A percentile compares a stretch with the other conserved stretches of the same genome.
Evolutionary conservation across 1,140 invertebrate species (phyloP).

Genomic region (Plodia interpunctella): DNA sequence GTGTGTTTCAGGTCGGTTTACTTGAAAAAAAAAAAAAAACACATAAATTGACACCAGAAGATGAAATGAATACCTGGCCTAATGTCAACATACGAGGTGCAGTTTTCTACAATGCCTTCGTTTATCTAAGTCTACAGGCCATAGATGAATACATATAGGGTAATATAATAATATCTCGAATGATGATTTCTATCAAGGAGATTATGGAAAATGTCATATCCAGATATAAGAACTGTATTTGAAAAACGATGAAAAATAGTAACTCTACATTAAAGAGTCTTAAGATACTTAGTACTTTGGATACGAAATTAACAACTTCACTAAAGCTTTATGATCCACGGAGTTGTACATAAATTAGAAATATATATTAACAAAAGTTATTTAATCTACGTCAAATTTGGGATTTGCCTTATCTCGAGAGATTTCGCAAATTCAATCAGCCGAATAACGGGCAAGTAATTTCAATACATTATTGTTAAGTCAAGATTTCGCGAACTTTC

Average conservation of each 20-base stretch:
- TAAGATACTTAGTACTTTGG: no score
- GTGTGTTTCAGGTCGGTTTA: no score
- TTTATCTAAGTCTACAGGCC: neutral
- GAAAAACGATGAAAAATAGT: no score
- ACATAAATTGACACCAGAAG: neutral
- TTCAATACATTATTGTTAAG: conserved; percentile 6
- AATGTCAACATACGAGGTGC: neutral
- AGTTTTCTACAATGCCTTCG: no score
- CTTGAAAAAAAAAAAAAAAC: no score
- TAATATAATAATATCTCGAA: neutral
- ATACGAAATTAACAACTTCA: no score
- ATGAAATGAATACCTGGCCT: neutral
- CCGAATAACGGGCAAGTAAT: neutral
- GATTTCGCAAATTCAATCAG: conserved; percentile 2
- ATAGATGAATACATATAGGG: neutral
- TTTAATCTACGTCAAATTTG: neutral
- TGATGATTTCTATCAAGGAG: no score
- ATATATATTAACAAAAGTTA: neutral
- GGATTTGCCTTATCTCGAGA: neutral
- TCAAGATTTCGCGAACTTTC: neutral
- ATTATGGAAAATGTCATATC: no score
- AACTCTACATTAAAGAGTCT: no score
- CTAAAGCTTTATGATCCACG: no score
- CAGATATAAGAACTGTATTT: no score
- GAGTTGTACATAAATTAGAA: neutral